These are phyloP conservation scores for Spodoptera littoralis DNA, from an alignment of 2,888 invertebrate species.

Conservation along the genomic window DNA sequence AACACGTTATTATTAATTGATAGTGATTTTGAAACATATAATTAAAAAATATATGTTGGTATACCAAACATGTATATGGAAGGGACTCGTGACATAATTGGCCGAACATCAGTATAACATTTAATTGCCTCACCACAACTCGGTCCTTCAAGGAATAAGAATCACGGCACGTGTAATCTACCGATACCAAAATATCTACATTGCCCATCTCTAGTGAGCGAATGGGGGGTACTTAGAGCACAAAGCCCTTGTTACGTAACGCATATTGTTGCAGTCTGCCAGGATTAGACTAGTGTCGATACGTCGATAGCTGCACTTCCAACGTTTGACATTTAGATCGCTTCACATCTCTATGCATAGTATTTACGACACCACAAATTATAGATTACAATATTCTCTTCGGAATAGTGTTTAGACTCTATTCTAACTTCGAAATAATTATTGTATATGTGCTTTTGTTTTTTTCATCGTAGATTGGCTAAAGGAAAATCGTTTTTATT, in stretches of 20 bases:
- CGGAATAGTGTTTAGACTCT: constrained; percentile 27
- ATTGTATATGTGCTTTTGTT: not conserved
- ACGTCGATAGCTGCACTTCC: constrained; percentile 61
- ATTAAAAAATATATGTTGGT: too few species aligned
- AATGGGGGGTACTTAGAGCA: constrained; percentile 74
- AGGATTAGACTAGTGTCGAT: constrained; percentile 69
- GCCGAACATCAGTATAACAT: too few species aligned
- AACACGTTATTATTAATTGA: too few species aligned
- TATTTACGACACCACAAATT: constrained; percentile 51
- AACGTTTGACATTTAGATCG: constrained; percentile 57
- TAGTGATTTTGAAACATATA: too few species aligned
- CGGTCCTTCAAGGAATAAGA: not conserved
- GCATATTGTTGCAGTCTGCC: constrained; percentile 72
- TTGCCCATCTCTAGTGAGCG: constrained; percentile 70
- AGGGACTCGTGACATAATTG: too few species aligned
- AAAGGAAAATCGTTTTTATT: too few species aligned
- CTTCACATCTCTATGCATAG: constrained; percentile 45
- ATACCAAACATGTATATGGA: too few species aligned
- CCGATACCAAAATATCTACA: constrained; percentile 7
- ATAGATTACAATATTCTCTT: constrained; percentile 27
- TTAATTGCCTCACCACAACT: not conserved
- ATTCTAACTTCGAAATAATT: not conserved
- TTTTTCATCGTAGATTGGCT: too few species aligned
- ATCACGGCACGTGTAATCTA: not conserved
- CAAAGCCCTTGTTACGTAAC: constrained; percentile 82